Evolutionary conservation across 2,888 invertebrate species (phyloP).

Genomic region (Hyppa rectilinea): DNA sequence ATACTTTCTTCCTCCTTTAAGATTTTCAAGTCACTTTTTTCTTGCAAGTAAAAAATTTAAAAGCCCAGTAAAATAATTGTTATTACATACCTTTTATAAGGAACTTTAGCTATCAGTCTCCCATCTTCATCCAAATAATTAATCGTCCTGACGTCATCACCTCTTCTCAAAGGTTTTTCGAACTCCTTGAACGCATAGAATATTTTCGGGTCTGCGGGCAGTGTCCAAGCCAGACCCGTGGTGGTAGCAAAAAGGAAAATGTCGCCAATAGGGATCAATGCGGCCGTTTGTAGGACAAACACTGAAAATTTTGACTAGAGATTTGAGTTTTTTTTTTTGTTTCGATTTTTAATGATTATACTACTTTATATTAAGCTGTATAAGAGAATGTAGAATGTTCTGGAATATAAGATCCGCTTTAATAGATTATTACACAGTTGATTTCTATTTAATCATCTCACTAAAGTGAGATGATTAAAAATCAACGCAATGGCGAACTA

Average conservation of each 20-base stretch:
- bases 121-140: constrained; percentile 83
- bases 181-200: constrained; percentile 74
- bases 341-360: neutral
- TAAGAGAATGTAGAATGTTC: neutral
- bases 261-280: constrained; percentile 89
- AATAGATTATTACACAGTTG: neutral
- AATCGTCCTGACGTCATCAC: constrained; percentile 75
- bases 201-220: constrained; percentile 91
- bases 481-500: neutral
- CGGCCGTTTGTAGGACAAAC: constrained; percentile 91
- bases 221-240: constrained; percentile 94
- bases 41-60: neutral
- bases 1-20: neutral
- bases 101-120: constrained; percentile 74
- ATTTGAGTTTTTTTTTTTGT: too few species aligned
- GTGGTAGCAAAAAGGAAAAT: constrained; percentile 93
- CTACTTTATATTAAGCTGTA: too few species aligned
- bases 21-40: neutral
- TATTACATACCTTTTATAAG: constrained; percentile 79
- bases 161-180: constrained; percentile 80
- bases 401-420: neutral
- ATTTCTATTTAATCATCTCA: neutral
- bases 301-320: constrained; percentile 91
- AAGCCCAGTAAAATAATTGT: constrained; percentile 36
- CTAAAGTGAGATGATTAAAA: neutral